A percentile compares a stretch with the other conserved stretches of the same genome.
These are phyloP conservation scores for Araneus ventricosus DNA, from an alignment of 1,140 invertebrate genomes.

Conservation along the genomic window DNA sequence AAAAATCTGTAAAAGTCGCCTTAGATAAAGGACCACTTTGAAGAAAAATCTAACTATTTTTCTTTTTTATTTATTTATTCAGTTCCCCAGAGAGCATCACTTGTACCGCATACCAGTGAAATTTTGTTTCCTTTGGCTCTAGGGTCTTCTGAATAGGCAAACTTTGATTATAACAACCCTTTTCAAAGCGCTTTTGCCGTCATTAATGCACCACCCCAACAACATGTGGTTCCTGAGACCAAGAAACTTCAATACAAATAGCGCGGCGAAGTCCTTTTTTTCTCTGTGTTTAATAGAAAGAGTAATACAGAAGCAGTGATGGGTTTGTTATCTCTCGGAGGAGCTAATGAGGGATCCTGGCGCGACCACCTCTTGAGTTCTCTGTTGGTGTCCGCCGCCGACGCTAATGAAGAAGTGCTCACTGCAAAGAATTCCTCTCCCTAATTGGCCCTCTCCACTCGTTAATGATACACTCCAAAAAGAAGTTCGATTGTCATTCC, in stretches of 20 bases:
- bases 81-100: too few species aligned
- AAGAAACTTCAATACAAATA: too few species aligned
- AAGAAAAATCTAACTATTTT: too few species aligned
- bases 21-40: too few species aligned
- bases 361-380: not conserved
- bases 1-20: too few species aligned
- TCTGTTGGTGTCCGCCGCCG: not conserved
- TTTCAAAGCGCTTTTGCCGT: not conserved
- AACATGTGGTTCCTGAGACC: not conserved
- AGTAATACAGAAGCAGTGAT: not conserved
- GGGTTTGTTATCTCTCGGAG: not conserved
- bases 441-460: not conserved
- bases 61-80: too few species aligned
- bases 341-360: not conserved
- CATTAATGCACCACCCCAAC: not conserved
- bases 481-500: not conserved
- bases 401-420: not conserved
- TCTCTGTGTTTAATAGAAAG: not conserved
- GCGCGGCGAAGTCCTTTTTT: too few species aligned
- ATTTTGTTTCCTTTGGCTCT: too few species aligned
- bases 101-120: too few species aligned
- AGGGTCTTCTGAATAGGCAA: too few species aligned
- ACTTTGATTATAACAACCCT: too few species aligned
- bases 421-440: not conserved
- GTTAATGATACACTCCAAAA: not conserved